These are phyloP conservation scores for Theonella swinhoei DNA, from an alignment of 37 sponge, comb jelly and placozoan genomes.

Conservation along the genomic window DNA sequence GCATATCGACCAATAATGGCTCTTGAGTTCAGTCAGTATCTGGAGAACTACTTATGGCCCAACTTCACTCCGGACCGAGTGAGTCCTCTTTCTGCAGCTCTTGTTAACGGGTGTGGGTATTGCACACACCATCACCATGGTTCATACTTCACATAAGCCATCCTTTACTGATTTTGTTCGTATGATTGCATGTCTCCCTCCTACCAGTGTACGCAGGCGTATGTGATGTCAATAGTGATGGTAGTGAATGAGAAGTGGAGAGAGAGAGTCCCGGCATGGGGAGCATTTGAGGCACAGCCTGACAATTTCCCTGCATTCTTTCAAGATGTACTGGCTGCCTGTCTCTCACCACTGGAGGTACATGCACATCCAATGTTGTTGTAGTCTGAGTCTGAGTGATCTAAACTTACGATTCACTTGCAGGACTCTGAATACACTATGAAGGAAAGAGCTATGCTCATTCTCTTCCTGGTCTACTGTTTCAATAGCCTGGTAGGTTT, in stretches of 20 bases:
- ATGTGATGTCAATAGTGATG: constrained; percentile 90
- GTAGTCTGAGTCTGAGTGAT: constrained; percentile 9
- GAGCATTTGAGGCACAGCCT: constrained; percentile 50
- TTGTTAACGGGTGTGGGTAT: too few relatives aligned
- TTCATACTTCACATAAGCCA: not conserved
- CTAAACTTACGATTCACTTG: too few relatives aligned
- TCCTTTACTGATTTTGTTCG: not conserved
- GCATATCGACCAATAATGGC: constrained; percentile 63
- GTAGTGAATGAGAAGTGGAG: constrained; percentile 98
- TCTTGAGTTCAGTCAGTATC: constrained; percentile 96
- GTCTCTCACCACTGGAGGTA: constrained; percentile 17
- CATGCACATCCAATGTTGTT: not conserved
- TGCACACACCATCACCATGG: not conserved
- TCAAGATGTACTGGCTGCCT: constrained; percentile 19
- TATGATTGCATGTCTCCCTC: not conserved
- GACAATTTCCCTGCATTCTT: constrained; percentile 63
- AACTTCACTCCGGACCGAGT: constrained; percentile 74
- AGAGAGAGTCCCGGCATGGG: constrained; percentile 92
- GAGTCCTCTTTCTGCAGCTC: not conserved
- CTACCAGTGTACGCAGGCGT: constrained; percentile 34
- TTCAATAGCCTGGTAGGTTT: constrained; percentile 96
- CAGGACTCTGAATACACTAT: constrained; percentile 56
- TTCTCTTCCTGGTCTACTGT: constrained; percentile 91
- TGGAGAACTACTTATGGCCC: constrained; percentile 97
- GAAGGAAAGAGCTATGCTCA: constrained; percentile 81